Evolutionary conservation across 2,888 invertebrate genomes (phyloP).

Genomic region (Epinotia brunnichana): DNA sequence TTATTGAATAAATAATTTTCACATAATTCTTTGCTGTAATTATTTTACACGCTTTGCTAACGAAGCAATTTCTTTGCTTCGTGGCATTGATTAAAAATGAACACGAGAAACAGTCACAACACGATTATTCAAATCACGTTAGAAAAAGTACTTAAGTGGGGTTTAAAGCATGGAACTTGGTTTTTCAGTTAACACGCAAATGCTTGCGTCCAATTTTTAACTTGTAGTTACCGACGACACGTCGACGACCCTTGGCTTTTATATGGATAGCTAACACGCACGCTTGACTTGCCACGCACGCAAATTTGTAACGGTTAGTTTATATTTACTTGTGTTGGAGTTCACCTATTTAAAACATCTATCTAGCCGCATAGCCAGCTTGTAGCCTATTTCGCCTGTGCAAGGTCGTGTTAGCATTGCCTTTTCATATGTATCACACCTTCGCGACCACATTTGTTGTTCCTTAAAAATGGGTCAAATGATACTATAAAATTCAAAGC

Average conservation of each 20-base stretch:
- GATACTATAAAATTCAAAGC: no score
- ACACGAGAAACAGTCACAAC: conserved; percentile 13
- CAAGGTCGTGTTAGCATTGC: not conserved
- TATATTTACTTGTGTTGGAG: not conserved
- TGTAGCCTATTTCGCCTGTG: not conserved
- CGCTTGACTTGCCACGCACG: conserved; percentile 10
- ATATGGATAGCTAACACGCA: conserved; percentile 35
- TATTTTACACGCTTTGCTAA: no score
- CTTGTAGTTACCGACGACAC: conserved; percentile 30
- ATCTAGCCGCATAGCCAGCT: no score
- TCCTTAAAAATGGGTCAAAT: no score
- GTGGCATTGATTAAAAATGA: not conserved
- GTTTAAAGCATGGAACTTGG: conserved; percentile 23
- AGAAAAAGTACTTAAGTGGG: conserved; percentile 8
- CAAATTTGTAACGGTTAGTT: conserved; percentile 6
- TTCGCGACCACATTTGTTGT: no score
- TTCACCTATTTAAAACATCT: conserved; percentile 1
- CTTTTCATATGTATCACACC: no score
- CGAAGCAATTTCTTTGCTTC: not conserved
- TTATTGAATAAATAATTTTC: no score
- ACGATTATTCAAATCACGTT: conserved; percentile 20
- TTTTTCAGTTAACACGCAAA: conserved; percentile 36
- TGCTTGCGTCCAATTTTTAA: conserved; percentile 35
- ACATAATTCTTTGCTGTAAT: no score
- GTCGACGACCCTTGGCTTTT: conserved; percentile 20